A percentile compares a stretch with the other conserved stretches of the same genome.
Evolutionary conservation across 2,113 vertebrate species (phyloP).

Genomic region (Zootoca vivipara): DNA sequence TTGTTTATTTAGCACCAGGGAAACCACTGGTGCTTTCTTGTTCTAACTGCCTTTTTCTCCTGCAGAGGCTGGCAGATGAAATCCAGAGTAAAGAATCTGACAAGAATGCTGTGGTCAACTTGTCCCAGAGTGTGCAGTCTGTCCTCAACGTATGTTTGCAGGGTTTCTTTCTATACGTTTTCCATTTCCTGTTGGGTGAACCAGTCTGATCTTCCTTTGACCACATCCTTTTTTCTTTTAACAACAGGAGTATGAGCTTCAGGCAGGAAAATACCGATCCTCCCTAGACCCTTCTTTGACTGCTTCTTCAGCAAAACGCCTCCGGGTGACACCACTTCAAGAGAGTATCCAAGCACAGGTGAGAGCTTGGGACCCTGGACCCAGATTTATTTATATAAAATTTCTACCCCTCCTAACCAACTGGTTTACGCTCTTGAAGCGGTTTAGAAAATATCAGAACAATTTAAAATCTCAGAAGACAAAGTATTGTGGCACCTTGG

Average conservation of each 20-base stretch:
- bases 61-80: conserved; percentile 87
- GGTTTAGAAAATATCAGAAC: not conserved
- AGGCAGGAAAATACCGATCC: conserved; percentile 84
- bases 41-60: conserved; percentile 13
- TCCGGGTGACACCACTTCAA: conserved; percentile 74
- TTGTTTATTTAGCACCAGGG: not conserved
- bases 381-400: not conserved
- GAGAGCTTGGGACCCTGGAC: conserved; percentile 10
- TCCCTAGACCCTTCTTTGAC: conserved; percentile 78
- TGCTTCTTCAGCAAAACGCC: conserved; percentile 67
- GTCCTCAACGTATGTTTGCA: conserved; percentile 80
- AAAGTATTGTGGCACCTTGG: not conserved
- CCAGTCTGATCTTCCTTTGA: conserved; percentile 7
- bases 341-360: conserved; percentile 89
- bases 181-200: not conserved
- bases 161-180: not conserved
- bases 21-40: not conserved
- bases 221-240: conserved; percentile 27
- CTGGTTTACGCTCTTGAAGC: not conserved
- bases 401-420: not conserved
- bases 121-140: conserved; percentile 85
- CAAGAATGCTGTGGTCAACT: conserved; percentile 73
- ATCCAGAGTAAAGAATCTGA: conserved; percentile 85
- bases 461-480: not conserved
- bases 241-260: conserved; percentile 87